Conservation (phyloP, 2,797 vertebrate species). For the Poliocrania exsul region DNA sequence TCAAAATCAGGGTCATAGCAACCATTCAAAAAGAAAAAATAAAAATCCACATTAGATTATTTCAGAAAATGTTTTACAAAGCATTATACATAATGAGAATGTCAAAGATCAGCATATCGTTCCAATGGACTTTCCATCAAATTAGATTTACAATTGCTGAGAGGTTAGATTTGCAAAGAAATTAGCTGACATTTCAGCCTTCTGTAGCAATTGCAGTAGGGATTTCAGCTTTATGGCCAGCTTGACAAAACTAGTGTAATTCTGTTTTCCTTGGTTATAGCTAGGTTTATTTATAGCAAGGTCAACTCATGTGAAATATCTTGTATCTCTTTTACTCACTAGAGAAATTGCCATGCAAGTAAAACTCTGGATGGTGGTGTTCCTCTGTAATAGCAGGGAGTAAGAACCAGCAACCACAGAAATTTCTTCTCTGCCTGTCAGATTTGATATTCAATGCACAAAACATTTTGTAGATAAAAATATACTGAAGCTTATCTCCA, state of each 20-base stretch:
- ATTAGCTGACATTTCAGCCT: conserved; percentile 35
- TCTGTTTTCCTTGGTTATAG: conserved; percentile 20
- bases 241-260: conserved; percentile 8
- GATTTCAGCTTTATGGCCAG: conserved; percentile 7
- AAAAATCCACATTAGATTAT: background rate
- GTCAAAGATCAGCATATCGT: conserved; percentile 25
- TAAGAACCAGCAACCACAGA: background rate
- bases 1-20: background rate
- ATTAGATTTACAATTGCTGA: conserved; percentile 32
- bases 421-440: conserved; percentile 28
- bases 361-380: background rate
- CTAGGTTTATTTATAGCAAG: conserved; percentile 14
- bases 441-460: conserved; percentile 34
- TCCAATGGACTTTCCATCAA: conserved; percentile 35
- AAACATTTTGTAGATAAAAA: conserved; percentile 41
- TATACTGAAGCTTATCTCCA: conserved; percentile 21
- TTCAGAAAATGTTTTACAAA: conserved; percentile 17
- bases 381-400: background rate
- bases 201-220: background rate
- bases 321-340: conserved; percentile 5
- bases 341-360: conserved; percentile 6
- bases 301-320: conserved; percentile 21
- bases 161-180: conserved; percentile 17
- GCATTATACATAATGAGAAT: background rate
- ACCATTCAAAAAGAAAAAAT: background rate